Evolutionary conservation across 35 echinoderm and acorn worm genomes (phyloP).

Genomic region (Heliocidaris tuberculata): DNA sequence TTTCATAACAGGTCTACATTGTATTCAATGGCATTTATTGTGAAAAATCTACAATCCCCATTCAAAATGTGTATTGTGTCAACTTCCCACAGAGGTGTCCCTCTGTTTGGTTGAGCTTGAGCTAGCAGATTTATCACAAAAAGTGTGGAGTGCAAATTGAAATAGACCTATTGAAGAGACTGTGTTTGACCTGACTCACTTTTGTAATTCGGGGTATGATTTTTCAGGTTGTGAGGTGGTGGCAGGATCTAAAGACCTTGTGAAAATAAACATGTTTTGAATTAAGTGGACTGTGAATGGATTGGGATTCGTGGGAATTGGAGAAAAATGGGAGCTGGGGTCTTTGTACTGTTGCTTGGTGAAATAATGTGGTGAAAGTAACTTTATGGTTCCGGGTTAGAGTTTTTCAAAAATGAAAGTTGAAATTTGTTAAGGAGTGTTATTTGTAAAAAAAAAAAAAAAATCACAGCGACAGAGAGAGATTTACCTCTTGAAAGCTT

Average conservation of each 20-base stretch:
- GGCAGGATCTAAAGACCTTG: not conserved
- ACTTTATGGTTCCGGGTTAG: not conserved
- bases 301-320: not conserved
- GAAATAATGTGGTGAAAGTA: not conserved
- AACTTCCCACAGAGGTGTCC: not conserved
- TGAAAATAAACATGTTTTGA: conserved; percentile 19
- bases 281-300: not conserved
- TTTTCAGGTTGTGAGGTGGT: not conserved
- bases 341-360: not conserved
- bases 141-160: conserved; percentile 2
- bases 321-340: not conserved
- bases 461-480: too few relatives aligned
- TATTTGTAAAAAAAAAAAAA: not conserved
- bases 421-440: not conserved
- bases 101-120: not conserved
- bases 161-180: not conserved
- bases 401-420: not conserved
- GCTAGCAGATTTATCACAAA: not conserved
- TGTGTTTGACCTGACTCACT: not conserved
- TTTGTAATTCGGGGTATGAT: not conserved
- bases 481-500: too few relatives aligned
- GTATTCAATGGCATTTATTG: not conserved
- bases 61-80: not conserved
- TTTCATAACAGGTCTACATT: not conserved
- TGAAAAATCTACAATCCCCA: not conserved